phyloP scores from a whole-genome alignment of 2,113 vertebrate genomes.

The Macrotus californicus region DNA sequence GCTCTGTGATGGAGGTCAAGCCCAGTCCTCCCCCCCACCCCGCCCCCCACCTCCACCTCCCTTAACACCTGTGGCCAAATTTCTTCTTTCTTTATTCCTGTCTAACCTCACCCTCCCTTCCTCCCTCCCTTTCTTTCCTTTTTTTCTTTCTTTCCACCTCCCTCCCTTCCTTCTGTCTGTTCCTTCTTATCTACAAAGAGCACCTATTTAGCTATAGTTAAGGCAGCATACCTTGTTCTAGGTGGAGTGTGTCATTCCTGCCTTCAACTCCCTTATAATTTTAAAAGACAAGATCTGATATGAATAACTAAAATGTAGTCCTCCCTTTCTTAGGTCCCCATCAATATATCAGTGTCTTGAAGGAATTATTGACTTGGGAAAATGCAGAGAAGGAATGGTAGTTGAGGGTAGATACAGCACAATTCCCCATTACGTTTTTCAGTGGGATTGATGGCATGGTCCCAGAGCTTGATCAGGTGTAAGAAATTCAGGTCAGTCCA shows the following conservation, averaged over 20 bases:
- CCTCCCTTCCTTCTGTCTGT: neutral
- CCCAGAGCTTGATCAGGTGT: neutral
- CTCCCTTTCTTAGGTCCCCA: neutral
- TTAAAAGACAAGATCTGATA: neutral
- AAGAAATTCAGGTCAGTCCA: neutral
- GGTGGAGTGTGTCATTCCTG: neutral
- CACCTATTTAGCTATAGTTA: neutral
- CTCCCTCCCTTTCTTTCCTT: neutral
- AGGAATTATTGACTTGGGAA: conserved; percentile 17
- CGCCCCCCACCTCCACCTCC: too few relatives aligned
- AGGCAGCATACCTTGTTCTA: neutral
- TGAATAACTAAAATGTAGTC: neutral
- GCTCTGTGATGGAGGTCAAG: neutral
- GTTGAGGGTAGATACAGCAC: neutral
- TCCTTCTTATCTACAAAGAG: neutral
- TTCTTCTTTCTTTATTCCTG: neutral
- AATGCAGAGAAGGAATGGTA: neutral
- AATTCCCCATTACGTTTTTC: neutral
- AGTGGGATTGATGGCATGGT: neutral
- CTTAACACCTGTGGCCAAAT: neutral
- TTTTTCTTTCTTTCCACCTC: neutral
- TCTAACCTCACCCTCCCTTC: neutral
- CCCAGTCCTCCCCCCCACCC: neutral
- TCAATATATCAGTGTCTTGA: neutral
- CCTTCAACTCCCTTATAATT: neutral